Conservation (phyloP, 2,113 vertebrate genomes). For the Heptranchias perlo region DNA sequence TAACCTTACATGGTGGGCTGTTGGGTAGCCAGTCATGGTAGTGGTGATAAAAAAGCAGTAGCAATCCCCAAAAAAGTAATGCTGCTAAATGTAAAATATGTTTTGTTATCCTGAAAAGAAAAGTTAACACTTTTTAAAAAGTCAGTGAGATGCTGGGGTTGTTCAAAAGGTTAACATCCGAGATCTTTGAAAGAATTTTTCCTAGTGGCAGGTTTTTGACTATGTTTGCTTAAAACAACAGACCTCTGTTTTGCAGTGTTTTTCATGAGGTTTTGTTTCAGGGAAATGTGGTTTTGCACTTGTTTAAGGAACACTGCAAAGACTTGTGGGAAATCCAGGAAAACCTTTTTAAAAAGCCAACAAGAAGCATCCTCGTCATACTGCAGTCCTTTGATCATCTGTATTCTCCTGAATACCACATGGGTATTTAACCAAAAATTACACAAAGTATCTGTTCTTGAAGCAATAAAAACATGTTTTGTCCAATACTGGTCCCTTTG, state of each 20-base stretch:
- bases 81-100: neutral
- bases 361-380: neutral
- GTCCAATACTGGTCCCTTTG: neutral
- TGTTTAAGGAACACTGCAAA: constrained; percentile 2
- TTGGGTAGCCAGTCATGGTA: neutral
- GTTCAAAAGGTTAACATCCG: neutral
- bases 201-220: neutral
- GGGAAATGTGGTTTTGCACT: neutral
- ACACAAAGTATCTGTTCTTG: neutral
- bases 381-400: no score
- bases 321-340: neutral
- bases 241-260: neutral
- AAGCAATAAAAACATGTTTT: constrained; percentile 26
- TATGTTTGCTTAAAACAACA: neutral
- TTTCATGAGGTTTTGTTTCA: neutral
- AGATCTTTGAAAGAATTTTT: neutral
- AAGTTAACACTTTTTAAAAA: neutral
- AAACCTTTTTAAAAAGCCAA: neutral
- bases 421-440: neutral
- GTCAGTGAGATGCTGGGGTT: neutral
- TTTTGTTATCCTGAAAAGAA: neutral
- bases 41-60: neutral
- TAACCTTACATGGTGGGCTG: no score
- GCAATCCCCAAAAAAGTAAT: neutral
- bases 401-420: neutral